Conservation (phyloP, 2,797 vertebrate species). For the Rhabdomys pumilio region DNA sequence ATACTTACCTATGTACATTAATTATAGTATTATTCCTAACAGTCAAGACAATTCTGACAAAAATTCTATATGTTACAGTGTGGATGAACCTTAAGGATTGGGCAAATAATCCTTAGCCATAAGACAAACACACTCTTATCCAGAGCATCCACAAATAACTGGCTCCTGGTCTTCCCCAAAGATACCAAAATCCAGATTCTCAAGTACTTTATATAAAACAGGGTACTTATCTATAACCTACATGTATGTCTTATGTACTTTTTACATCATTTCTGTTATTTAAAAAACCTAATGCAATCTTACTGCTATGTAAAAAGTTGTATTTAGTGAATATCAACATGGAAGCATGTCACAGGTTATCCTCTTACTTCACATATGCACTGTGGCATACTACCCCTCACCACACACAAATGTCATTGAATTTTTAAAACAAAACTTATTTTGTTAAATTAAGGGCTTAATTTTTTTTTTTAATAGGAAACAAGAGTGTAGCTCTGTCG, state of each 20-base stretch:
- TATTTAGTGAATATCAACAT: not conserved
- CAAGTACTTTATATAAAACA: not conserved
- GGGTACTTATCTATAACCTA: not conserved
- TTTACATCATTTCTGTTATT: not conserved
- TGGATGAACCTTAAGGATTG: slow-evolving; percentile 10
- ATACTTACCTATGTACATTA: not conserved
- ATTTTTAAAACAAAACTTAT: not conserved
- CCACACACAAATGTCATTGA: not conserved
- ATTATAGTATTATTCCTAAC: not conserved
- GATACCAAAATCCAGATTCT: not conserved
- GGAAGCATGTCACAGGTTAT: not conserved
- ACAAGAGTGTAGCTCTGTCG: not conserved
- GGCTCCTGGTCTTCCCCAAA: not conserved
- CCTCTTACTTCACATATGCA: not conserved
- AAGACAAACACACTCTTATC: not conserved
- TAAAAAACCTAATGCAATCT: not conserved
- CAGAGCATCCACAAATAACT: not conserved
- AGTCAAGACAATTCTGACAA: slow-evolving; percentile 14
- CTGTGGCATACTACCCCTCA: not conserved
- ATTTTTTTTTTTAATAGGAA: not conserved
- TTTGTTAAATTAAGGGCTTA: slow-evolving; percentile 28
- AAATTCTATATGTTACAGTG: slow-evolving; percentile 22
- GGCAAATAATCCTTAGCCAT: slow-evolving; percentile 10
- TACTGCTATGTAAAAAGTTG: not conserved
- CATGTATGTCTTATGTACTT: not conserved